phyloP scores from a whole-genome alignment of 2,113 vertebrate genomes.

The Phoenicopterus ruber region DNA sequence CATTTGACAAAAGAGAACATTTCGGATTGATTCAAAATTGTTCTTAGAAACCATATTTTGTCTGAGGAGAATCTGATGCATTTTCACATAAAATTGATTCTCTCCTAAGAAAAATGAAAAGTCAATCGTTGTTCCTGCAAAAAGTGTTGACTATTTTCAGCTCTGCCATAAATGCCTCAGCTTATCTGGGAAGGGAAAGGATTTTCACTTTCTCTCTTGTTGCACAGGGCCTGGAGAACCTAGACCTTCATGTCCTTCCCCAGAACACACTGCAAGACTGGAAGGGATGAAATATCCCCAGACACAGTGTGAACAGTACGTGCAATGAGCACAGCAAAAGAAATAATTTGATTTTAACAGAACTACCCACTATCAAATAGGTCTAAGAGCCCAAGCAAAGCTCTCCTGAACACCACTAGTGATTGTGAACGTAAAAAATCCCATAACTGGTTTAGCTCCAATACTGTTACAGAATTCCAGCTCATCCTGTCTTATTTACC shows the following conservation, averaged over 20 bases:
- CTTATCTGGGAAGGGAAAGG: background rate
- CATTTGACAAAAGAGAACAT: slow-evolving; percentile 24
- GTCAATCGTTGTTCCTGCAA: background rate
- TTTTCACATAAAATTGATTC: slow-evolving; percentile 27
- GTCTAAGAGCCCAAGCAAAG: background rate
- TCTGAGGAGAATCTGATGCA: background rate
- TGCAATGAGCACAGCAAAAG: background rate
- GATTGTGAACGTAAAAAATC: background rate
- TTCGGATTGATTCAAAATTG: background rate
- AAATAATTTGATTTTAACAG: background rate
- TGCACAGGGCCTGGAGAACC: background rate
- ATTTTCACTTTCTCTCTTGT: background rate
- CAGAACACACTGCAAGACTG: background rate
- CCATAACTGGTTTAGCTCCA: background rate
- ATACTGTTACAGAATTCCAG: background rate
- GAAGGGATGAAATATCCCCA: background rate
- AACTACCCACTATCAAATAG: background rate
- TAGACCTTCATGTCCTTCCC: background rate
- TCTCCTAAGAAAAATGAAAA: background rate
- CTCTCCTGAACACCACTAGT: background rate
- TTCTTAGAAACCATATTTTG: background rate
- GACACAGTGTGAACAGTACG: background rate
- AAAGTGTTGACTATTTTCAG: background rate
- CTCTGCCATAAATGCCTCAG: background rate
- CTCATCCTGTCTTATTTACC: background rate